A percentile compares a stretch with the other conserved stretches of the same genome.
Evolutionary conservation across 1,140 invertebrate genomes (phyloP).

Genomic region (Drosophila ananassae): DNA sequence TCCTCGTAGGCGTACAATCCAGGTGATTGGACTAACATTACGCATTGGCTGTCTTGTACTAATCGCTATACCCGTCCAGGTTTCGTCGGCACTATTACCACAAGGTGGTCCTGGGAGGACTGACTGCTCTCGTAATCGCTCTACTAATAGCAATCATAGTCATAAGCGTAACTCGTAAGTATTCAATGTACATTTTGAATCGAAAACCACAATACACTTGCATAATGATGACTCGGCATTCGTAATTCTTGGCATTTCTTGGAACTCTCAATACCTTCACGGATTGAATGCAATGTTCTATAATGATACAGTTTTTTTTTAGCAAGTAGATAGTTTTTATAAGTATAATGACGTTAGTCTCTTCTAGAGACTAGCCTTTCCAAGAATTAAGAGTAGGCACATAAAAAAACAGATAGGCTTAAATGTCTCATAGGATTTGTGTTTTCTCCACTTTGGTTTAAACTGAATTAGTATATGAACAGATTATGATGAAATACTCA

Average conservation of each 20-base stretch:
- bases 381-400: no score
- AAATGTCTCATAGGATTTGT: no score
- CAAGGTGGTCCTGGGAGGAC: slow-evolving; percentile 83
- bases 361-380: no score
- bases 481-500: background rate
- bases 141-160: slow-evolving; percentile 84
- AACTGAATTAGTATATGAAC: no score
- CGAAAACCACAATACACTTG: background rate
- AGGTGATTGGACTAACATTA: slow-evolving; percentile 42
- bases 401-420: no score
- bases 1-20: slow-evolving; percentile 78
- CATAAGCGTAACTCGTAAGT: slow-evolving; percentile 52
- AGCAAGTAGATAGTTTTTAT: no score
- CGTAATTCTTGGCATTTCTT: background rate
- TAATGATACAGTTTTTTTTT: no score
- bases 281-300: no score
- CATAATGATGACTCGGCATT: background rate
- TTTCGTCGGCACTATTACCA: slow-evolving; percentile 86
- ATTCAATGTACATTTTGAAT: background rate
- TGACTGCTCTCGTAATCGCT: slow-evolving; percentile 84
- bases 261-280: no score
- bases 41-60: slow-evolving; percentile 9
- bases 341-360: no score
- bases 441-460: no score
- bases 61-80: slow-evolving; percentile 62